These are phyloP conservation scores for Noctilio leporinus DNA, from an alignment of 2,113 vertebrate genomes.

Conservation along the genomic window DNA sequence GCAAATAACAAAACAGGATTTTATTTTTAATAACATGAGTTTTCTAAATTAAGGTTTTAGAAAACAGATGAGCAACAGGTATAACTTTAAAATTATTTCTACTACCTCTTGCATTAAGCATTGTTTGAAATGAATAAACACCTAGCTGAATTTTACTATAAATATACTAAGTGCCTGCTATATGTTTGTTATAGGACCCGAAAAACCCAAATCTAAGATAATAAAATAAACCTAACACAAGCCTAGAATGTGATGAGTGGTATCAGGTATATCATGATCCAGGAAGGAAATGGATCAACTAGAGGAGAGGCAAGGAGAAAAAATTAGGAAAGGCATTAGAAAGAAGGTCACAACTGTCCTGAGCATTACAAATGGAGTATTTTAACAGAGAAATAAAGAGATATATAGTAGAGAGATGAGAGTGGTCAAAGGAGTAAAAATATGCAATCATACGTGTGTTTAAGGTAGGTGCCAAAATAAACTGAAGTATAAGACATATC, in stretches of 20 bases:
- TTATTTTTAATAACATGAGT: neutral
- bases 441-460: neutral
- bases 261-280: neutral
- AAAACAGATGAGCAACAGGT: neutral
- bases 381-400: neutral
- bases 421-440: neutral
- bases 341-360: neutral
- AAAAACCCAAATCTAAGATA: neutral
- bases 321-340: neutral
- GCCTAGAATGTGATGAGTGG: neutral
- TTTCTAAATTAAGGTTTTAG: neutral
- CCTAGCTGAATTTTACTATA: neutral
- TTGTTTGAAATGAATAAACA: neutral
- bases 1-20: neutral
- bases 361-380: neutral
- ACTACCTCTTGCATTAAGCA: neutral
- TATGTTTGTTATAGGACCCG: neutral
- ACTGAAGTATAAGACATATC: neutral
- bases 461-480: neutral
- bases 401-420: neutral
- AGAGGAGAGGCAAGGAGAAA: neutral
- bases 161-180: neutral
- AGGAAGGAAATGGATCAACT: neutral
- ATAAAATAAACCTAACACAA: neutral
- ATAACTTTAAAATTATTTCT: neutral